Evolutionary conservation across 2,888 invertebrate genomes (phyloP).

Genomic region (Eupithecia vulgata): DNA sequence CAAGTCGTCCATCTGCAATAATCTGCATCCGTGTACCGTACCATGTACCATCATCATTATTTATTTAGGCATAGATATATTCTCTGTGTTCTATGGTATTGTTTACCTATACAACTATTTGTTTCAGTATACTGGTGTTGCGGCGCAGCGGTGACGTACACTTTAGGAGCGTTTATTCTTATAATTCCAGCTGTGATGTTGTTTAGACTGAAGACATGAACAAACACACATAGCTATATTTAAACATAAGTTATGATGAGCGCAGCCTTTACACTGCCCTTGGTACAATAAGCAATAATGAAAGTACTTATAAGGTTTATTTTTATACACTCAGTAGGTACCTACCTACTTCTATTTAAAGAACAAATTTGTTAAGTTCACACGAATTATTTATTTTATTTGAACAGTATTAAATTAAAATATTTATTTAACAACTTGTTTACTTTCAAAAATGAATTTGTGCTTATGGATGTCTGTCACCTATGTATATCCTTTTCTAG

Average conservation of each 20-base stretch:
- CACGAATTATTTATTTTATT: conserved; percentile 55
- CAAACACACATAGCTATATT: conserved; percentile 26
- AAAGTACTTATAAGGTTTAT: conserved; percentile 49
- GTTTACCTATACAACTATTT: conserved; percentile 18
- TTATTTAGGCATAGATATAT: too few species aligned
- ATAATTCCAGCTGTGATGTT: conserved; percentile 90
- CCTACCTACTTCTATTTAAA: conserved; percentile 30
- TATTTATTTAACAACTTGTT: background rate
- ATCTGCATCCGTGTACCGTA: too few species aligned
- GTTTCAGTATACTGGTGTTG: conserved; percentile 94
- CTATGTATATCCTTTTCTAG: background rate
- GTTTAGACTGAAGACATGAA: conserved; percentile 74
- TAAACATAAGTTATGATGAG: conserved; percentile 19
- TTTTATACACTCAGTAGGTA: conserved; percentile 41
- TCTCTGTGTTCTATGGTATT: background rate
- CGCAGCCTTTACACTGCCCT: conserved; percentile 45
- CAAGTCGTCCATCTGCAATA: too few species aligned
- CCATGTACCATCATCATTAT: too few species aligned
- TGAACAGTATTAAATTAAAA: conserved; percentile 70
- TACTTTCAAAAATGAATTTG: background rate
- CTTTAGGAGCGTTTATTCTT: conserved; percentile 90
- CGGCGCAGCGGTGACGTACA: conserved; percentile 92
- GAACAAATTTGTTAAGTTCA: conserved; percentile 40
- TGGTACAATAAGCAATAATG: conserved; percentile 45
- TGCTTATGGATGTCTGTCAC: background rate